Evolutionary conservation across 2,888 invertebrate species (phyloP).

Genomic region (Cyclophora albipunctata): DNA sequence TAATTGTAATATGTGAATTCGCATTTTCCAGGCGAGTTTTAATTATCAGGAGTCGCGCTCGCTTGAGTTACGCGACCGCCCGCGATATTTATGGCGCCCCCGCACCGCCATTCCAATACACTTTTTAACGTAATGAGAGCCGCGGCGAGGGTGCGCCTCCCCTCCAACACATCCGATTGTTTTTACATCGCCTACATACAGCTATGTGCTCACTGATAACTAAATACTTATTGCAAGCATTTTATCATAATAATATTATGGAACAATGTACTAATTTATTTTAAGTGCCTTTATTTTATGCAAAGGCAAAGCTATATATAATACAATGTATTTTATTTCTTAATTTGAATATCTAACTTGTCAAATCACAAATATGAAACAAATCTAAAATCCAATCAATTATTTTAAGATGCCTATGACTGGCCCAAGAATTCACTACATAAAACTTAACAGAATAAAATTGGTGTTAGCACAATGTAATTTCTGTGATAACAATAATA

Average conservation of each 20-base stretch:
- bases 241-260: neutral
- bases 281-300: too few species aligned
- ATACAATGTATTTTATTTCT: too few species aligned
- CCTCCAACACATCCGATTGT: constrained; percentile 2
- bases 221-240: neutral
- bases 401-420: too few species aligned
- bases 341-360: too few species aligned
- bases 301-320: too few species aligned
- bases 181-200: constrained; percentile 3
- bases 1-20: constrained; percentile 75
- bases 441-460: too few species aligned
- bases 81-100: constrained; percentile 70
- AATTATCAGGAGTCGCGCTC: constrained; percentile 72
- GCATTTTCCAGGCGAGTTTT: constrained; percentile 72
- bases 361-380: too few species aligned
- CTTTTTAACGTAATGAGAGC: constrained; percentile 74
- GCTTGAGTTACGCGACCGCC: constrained; percentile 75
- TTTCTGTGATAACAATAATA: too few species aligned
- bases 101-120: constrained; percentile 65
- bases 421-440: too few species aligned
- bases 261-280: too few species aligned
- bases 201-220: neutral
- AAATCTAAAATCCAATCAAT: too few species aligned
- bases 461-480: too few species aligned
- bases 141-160: constrained; percentile 27